phyloP scores from a whole-genome alignment of 2,888 invertebrate genomes.

The Ceriagrion tenellum region DNA sequence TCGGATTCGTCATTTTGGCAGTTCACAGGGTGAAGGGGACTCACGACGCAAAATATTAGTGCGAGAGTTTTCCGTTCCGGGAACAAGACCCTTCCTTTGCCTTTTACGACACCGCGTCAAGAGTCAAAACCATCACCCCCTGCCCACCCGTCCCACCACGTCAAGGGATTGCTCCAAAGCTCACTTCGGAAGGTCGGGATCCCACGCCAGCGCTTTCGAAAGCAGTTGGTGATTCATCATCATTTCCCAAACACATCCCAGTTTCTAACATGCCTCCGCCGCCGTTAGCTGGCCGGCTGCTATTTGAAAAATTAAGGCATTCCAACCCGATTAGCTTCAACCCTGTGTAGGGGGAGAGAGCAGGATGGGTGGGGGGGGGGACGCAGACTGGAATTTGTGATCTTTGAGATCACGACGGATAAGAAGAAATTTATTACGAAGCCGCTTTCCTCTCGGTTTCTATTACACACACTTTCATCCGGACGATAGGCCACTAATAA shows the following conservation, averaged over 20 bases:
- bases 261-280: constrained; percentile 6
- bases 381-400: neutral
- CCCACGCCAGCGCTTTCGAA: constrained; percentile 50
- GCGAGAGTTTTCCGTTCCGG: neutral
- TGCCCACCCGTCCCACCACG: neutral
- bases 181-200: constrained; percentile 45
- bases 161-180: constrained; percentile 29
- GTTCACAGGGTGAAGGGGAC: neutral
- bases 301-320: neutral
- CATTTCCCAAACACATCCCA: constrained; percentile 31
- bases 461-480: neutral
- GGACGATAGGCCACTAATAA: neutral
- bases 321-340: constrained; percentile 8
- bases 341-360: neutral
- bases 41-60: neutral
- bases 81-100: neutral
- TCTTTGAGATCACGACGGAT: neutral
- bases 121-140: neutral
- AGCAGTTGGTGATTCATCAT: constrained; percentile 48
- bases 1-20: neutral
- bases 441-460: neutral
- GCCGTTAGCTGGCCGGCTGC: neutral
- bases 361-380: neutral
- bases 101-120: constrained; percentile 7
- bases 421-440: neutral